phyloP scores from a whole-genome alignment of 2,113 vertebrate genomes.

The Psittacus erithacus region DNA sequence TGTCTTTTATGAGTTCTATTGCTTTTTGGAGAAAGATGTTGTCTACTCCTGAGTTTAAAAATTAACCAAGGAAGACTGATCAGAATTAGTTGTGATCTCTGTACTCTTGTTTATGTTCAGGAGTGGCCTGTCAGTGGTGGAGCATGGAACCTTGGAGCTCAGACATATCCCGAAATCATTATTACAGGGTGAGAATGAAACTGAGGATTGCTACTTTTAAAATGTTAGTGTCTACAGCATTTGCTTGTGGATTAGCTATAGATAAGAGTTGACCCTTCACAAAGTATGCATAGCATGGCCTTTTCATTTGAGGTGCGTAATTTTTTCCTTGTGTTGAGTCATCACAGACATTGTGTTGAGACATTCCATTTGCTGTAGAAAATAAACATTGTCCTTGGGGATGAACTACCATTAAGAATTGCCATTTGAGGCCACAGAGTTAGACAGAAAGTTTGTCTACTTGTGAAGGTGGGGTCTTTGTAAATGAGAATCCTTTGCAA shows the following conservation, averaged over 20 bases:
- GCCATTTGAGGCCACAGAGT: background rate
- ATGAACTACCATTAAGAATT: background rate
- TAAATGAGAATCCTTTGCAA: background rate
- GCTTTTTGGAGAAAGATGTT: background rate
- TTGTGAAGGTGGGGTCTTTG: background rate
- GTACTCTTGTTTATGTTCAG: slow-evolving; percentile 72
- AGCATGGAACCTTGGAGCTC: slow-evolving; percentile 92
- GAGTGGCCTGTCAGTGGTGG: slow-evolving; percentile 96
- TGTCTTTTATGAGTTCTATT: background rate
- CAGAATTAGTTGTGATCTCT: background rate
- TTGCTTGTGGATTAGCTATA: background rate
- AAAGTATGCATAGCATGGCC: background rate
- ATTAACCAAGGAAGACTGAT: background rate
- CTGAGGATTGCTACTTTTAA: slow-evolving; percentile 5
- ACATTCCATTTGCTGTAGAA: background rate
- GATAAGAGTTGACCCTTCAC: background rate
- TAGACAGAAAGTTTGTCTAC: background rate
- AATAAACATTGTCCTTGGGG: background rate
- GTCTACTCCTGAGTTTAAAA: background rate
- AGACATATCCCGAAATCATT: slow-evolving; percentile 95
- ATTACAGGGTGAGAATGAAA: slow-evolving; percentile 90
- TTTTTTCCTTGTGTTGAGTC: background rate
- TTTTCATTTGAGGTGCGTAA: background rate
- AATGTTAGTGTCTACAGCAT: background rate
- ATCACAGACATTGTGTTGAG: background rate